A percentile compares a stretch with the other conserved stretches of the same genome.
These are phyloP conservation scores for Poeciliopsis occidentalis DNA, from an alignment of 2,113 vertebrate species.

Conservation along the genomic window DNA sequence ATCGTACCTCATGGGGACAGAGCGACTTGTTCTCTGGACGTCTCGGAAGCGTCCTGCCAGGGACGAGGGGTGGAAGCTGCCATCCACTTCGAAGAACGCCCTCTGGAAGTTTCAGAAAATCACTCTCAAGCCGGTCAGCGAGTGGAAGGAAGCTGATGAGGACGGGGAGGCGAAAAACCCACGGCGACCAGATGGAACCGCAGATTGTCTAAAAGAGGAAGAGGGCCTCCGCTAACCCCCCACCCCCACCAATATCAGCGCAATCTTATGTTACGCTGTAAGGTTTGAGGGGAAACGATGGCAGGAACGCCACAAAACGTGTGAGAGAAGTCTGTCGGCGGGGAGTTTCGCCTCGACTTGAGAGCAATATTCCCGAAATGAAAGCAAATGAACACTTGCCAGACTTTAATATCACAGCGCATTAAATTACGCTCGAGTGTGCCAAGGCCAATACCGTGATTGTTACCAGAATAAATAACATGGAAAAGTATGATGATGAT, in stretches of 20 bases:
- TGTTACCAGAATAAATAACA: conserved; percentile 45
- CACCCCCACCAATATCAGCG: conserved; percentile 17
- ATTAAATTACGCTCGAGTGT: conserved; percentile 42
- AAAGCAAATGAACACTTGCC: conserved; percentile 28
- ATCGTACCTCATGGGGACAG: conserved; percentile 15
- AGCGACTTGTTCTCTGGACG: conserved; percentile 31
- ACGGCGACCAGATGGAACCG: conserved; percentile 75
- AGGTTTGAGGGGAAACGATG: conserved; percentile 14
- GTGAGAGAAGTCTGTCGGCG: background rate
- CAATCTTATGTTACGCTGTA: conserved; percentile 47
- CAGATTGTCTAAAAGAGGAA: conserved; percentile 71
- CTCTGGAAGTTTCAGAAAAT: conserved; percentile 53
- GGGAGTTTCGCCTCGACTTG: conserved; percentile 46
- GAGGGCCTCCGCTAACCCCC: conserved; percentile 53
- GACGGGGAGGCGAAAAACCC: conserved; percentile 42
- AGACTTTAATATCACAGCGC: conserved; percentile 34
- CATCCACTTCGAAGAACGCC: conserved; percentile 37
- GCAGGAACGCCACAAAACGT: conserved; percentile 11
- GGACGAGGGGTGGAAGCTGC: conserved; percentile 16
- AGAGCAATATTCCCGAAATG: conserved; percentile 53
- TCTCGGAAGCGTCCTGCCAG: conserved; percentile 31
- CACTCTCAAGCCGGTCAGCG: conserved; percentile 39
- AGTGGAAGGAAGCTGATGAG: conserved; percentile 45
- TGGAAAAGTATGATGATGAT: conserved; percentile 54
- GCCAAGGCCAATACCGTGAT: conserved; percentile 63